These are phyloP conservation scores for Perca flavescens DNA, from an alignment of 2,113 vertebrate species.

Conservation along the genomic window DNA sequence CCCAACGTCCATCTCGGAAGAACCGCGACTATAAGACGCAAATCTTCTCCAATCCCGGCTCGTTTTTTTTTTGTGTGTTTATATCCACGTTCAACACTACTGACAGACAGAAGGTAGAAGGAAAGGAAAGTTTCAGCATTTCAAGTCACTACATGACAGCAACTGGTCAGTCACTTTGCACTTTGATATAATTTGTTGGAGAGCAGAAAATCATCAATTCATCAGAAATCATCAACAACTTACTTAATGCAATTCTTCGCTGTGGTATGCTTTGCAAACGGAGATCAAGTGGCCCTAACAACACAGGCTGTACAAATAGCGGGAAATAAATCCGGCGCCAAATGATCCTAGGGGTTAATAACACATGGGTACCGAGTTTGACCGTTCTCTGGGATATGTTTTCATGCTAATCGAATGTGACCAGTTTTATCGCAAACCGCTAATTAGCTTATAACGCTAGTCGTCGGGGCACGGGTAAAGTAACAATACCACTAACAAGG, in stretches of 20 bases:
- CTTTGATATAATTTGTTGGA: not conserved
- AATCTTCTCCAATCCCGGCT: conserved; percentile 48
- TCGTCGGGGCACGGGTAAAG: no score
- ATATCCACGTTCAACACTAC: conserved; percentile 52
- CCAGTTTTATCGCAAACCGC: no score
- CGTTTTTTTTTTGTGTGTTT: conserved; percentile 8
- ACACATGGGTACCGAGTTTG: no score
- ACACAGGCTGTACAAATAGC: not conserved
- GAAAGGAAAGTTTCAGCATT: conserved; percentile 36
- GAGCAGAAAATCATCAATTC: not conserved
- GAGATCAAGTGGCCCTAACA: not conserved
- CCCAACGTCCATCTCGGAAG: conserved; percentile 72
- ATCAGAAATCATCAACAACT: not conserved
- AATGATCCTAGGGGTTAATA: no score
- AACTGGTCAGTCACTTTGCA: conserved; percentile 9
- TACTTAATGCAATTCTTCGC: not conserved
- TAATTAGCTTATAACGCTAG: no score
- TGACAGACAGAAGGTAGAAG: conserved; percentile 51
- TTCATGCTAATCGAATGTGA: no score
- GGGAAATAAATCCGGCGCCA: no score
- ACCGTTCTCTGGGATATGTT: no score
- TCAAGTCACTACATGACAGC: conserved; percentile 22
- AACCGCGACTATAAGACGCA: conserved; percentile 41
- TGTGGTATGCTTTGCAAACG: not conserved
- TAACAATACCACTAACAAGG: no score